phyloP scores from a whole-genome alignment of 2,888 invertebrate species.

The Stenodema calcarata region DNA sequence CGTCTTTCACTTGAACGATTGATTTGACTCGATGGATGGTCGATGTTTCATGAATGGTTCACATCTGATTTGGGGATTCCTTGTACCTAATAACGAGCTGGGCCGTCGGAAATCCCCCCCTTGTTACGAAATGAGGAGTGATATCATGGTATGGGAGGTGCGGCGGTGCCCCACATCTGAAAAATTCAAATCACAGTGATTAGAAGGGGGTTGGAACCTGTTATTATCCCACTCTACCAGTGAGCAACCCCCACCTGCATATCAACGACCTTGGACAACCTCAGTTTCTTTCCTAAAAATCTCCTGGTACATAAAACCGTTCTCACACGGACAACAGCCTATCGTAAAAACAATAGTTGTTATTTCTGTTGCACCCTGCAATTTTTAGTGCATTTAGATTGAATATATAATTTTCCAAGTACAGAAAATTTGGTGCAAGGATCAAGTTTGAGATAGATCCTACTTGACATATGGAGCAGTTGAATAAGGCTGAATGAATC shows the following conservation, averaged over 20 bases:
- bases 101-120: neutral
- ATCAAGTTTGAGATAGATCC: no score
- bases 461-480: no score
- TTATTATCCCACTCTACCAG: slow-evolving; percentile 14
- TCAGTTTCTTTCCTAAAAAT: neutral
- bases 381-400: no score
- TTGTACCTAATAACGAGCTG: neutral
- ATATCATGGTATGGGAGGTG: slow-evolving; percentile 36
- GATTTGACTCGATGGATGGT: no score
- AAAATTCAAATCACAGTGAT: slow-evolving; percentile 44
- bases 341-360: no score
- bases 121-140: slow-evolving; percentile 32
- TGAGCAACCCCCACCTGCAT: neutral
- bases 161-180: slow-evolving; percentile 44
- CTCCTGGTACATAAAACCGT: no score
- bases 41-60: neutral
- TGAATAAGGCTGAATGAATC: no score
- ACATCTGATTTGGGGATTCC: neutral
- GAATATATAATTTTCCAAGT: no score
- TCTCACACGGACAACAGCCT: no score
- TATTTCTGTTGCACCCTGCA: no score
- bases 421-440: no score
- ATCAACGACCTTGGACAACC: neutral
- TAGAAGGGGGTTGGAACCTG: slow-evolving; percentile 43
- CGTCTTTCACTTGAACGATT: no score